These are phyloP conservation scores for Carcharodon carcharias DNA, from an alignment of 2,797 vertebrate genomes.

Conservation along the genomic window DNA sequence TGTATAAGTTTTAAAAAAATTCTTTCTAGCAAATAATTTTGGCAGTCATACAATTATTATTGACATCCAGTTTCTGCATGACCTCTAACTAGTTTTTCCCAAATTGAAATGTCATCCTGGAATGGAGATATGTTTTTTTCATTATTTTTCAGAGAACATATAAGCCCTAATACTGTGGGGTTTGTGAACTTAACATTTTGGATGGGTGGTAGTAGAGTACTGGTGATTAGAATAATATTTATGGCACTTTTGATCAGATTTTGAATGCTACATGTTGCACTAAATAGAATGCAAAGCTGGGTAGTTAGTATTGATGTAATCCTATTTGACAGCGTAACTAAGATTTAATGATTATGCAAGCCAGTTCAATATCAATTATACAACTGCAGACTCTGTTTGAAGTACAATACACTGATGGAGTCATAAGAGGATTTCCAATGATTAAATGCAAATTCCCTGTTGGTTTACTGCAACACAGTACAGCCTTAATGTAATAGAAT, in stretches of 20 bases:
- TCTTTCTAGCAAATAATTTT: neutral
- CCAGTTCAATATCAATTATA: slow-evolving; percentile 44
- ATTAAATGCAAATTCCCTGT: slow-evolving; percentile 12
- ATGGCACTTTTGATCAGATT: neutral
- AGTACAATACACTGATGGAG: slow-evolving; percentile 39
- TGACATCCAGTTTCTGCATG: neutral
- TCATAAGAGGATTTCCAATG: slow-evolving; percentile 43
- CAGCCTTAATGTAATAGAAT: neutral
- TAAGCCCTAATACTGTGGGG: neutral
- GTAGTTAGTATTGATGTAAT: slow-evolving; percentile 27
- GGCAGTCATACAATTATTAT: neutral
- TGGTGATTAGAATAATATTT: neutral
- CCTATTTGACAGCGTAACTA: slow-evolving; percentile 37
- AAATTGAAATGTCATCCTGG: neutral
- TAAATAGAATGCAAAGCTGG: neutral
- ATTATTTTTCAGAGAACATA: neutral
- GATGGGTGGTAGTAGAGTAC: neutral
- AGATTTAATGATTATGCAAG: slow-evolving; percentile 40
- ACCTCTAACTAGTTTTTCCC: neutral
- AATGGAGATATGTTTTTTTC: neutral
- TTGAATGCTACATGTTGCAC: neutral
- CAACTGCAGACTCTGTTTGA: slow-evolving; percentile 38
- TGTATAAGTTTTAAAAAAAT: neutral
- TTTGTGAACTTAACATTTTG: neutral
- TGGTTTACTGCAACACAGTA: neutral